These are phyloP conservation scores for Volucella inanis DNA, from an alignment of 2,888 invertebrate species.

Conservation along the genomic window DNA sequence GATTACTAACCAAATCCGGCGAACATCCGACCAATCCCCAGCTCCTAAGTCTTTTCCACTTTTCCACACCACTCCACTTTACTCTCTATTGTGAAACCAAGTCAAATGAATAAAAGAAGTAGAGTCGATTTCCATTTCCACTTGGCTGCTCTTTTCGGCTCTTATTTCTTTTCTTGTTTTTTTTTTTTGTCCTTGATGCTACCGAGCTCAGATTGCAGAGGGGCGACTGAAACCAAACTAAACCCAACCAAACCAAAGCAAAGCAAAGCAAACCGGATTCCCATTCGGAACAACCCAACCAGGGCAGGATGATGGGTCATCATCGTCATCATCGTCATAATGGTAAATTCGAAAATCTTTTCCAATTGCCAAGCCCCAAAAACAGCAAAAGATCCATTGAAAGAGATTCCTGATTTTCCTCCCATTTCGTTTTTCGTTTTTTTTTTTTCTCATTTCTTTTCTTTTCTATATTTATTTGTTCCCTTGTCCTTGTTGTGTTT, in stretches of 20 bases:
- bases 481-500: not conserved
- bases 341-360: constrained; percentile 72
- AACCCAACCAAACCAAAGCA: constrained; percentile 11
- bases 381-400: constrained; percentile 30
- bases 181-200: constrained; percentile 69
- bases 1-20: constrained; percentile 31
- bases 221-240: constrained; percentile 7
- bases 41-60: not conserved
- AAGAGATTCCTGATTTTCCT: constrained; percentile 40
- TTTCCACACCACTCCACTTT: too few relatives aligned
- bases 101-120: constrained; percentile 71
- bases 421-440: not conserved
- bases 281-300: too few relatives aligned
- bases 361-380: constrained; percentile 65
- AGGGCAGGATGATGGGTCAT: constrained; percentile 53
- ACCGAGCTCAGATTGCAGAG: constrained; percentile 23
- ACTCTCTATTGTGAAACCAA: constrained; percentile 50
- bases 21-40: not conserved
- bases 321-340: constrained; percentile 65
- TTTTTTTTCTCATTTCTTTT: constrained; percentile 15
- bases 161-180: constrained; percentile 66
- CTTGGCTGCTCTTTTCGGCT: constrained; percentile 72
- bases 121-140: constrained; percentile 71
- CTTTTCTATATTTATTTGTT: constrained; percentile 1
- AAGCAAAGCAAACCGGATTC: too few relatives aligned